Evolutionary conservation across 2,888 invertebrate species (phyloP), one percentile per base, ranked within the genome.

Genomic region (Gastracanthus pulcherrimus): DNA sequence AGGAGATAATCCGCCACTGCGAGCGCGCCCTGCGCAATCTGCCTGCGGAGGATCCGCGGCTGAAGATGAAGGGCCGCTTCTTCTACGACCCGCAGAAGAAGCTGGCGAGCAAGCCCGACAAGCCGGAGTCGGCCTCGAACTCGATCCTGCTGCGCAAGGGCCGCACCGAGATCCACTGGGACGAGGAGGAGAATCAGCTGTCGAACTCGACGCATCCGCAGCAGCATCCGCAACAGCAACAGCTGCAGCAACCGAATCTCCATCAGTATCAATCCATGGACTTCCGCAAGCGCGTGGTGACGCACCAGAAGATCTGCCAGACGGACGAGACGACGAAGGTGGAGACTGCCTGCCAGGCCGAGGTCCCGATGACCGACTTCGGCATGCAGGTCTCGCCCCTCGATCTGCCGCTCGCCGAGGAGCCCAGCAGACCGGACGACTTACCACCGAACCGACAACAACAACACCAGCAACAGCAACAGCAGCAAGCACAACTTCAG

Each of bases 41-140:
- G 66, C 91, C 91, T 0, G 75, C 85, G 1, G 91, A 91, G 82
- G 91, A 91, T 85, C 89, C 89, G 2, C 89, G 91, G 23, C 86
- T 91, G 74, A 90, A 89, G 76, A 89, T 89, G 88, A 90, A 89
- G 48, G 91, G 91, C 19, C 88, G 91, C 70, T 91, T 91, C 82
- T 91, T 91, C 84, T 91, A 86, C 72, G 88, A 91, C 78, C 88
- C 90, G 9, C 55, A 45, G 5, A 87, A 85, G 19, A 86, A 86
- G 36, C 84, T 87, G 13, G 87, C 87, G 1, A 62, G 77, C 1
- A 76, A 80, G 19, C 84, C 78, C 7, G 85, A 86, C 7, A 70
- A 77, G n/a, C 80, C 84, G 11, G 80, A 86, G 6, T 76, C 80
- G 3, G 45, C 83, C 0, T 90, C 91, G 0, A 91, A 91, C 58